Evolutionary conservation across 2,113 vertebrate genomes (phyloP).

Genomic region (Tor tambroides): DNA sequence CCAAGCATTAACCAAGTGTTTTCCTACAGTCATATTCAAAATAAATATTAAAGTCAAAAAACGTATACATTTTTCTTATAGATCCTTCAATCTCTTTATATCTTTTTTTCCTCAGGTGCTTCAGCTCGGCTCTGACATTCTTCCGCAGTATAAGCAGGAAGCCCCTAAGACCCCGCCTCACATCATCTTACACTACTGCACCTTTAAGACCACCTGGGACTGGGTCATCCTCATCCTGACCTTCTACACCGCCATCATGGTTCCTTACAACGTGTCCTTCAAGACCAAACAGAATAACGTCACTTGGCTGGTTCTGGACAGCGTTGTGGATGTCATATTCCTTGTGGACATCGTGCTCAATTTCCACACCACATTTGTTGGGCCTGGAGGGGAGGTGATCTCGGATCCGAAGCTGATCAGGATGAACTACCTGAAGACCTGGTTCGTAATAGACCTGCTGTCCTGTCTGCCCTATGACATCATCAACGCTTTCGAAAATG

Average conservation of each 20-base stretch:
- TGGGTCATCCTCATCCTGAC: slow-evolving; percentile 98
- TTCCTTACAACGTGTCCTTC: slow-evolving; percentile 97
- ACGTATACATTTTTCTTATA: too few relatives aligned
- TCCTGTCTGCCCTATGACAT: slow-evolving; percentile 99
- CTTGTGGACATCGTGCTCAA: slow-evolving; percentile 97
- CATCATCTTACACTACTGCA: slow-evolving; percentile 97
- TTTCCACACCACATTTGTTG: slow-evolving; percentile 97
- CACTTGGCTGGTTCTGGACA: slow-evolving; percentile 97
- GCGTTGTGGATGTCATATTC: slow-evolving; percentile 97
- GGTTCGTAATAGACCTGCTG: slow-evolving; percentile 97
- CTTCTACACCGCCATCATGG: slow-evolving; percentile 99
- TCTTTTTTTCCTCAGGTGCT: slow-evolving; percentile 79
- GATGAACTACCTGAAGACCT: slow-evolving; percentile 99
- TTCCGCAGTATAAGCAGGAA: slow-evolving; percentile 98
- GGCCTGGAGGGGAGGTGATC: slow-evolving; percentile 96
- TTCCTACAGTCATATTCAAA: background rate
- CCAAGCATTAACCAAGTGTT: background rate
- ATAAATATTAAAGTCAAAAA: background rate
- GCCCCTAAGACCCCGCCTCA: slow-evolving; percentile 97
- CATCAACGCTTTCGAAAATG: slow-evolving; percentile 99
- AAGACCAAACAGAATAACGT: slow-evolving; percentile 98
- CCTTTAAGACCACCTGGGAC: slow-evolving; percentile 99
- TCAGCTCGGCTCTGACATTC: slow-evolving; percentile 95
- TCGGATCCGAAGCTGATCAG: slow-evolving; percentile 96
- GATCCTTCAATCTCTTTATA: background rate